phyloP scores from a whole-genome alignment of 2,113 vertebrate species.

The Dascyllus trimaculatus region DNA sequence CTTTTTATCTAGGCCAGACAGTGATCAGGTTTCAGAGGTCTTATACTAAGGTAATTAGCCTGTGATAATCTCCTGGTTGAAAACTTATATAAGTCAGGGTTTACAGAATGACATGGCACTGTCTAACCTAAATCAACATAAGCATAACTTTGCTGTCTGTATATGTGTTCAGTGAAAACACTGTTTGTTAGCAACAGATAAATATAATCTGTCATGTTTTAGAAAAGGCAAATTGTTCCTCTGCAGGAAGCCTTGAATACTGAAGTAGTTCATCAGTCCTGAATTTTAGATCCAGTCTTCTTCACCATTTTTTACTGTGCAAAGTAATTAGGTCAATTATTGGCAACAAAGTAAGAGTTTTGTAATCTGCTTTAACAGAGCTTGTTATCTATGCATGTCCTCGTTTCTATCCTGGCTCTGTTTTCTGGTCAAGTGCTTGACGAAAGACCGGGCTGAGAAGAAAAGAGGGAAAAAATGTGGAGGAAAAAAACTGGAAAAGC shows the following conservation, averaged over 20 bases:
- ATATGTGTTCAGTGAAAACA: background rate
- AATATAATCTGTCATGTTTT: conserved; percentile 8
- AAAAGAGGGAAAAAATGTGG: background rate
- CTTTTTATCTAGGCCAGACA: conserved; percentile 53
- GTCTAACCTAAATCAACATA: conserved; percentile 16
- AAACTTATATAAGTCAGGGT: conserved; percentile 14
- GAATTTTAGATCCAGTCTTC: conserved; percentile 21
- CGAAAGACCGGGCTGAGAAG: conserved; percentile 9
- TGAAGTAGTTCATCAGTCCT: background rate
- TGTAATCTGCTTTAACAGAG: conserved; percentile 68
- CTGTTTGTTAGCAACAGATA: conserved; percentile 3
- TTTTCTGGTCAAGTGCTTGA: conserved; percentile 53
- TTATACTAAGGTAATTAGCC: conserved; percentile 46
- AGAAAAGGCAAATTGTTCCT: conserved; percentile 9
- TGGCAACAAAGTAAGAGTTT: conserved; percentile 54
- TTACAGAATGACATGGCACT: conserved; percentile 27
- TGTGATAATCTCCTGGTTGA: conserved; percentile 33
- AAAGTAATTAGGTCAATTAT: conserved; percentile 69
- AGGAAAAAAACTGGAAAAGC: conserved; percentile 18
- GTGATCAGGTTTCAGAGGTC: conserved; percentile 48
- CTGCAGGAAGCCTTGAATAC: background rate
- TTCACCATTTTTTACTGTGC: conserved; percentile 35
- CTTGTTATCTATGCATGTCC: conserved; percentile 65
- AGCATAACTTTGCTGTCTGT: background rate
- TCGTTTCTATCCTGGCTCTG: conserved; percentile 65